Base-by-base conservation (phyloP, 1,140 invertebrate genomes). In the Vanessa tameamea region DNA sequence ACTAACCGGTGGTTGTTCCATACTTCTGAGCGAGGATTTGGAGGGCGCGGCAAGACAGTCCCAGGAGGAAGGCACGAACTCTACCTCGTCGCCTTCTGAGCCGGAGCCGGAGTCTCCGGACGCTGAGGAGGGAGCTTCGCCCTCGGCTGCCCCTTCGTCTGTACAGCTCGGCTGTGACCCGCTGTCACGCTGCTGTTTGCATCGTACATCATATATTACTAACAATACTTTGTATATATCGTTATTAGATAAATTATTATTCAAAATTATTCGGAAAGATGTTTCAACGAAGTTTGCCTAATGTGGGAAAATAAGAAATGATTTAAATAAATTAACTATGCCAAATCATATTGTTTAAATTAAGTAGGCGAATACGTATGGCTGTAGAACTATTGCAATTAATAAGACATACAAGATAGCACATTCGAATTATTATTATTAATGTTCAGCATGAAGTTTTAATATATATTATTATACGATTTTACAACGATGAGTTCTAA, bases 31-130 rank as follows among this genome's bases (percentile, higher is more conserved):
- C 23, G 94, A 93, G 14, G 94, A 94, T 86, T 94, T 94, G 16
- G 92, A 85, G 8, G 94, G 94, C 11, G 88, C 93, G 47, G 94
- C 94, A 69, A 91, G 89, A 81, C 93, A 94, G 85, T 95, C 94
- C 94, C 94, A 95, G 37, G 93, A 94, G 15, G 94, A 94, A 3
- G 94, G 94, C 66, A 94, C 92, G 85, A 94, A 95, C 81, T 94
- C 94, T 67, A 92, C 92, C 79, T 94, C 94, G 68, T 94, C 94
- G 61, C 94, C 94, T 70, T 94, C 94, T 6, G 88, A 90, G 55
- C 90, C 90, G 20, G 88, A 91, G 43, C 84, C 87, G 23, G 85
- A 87, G 63, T 81, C 83, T 11, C 70, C 82, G 37, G 84, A 82
- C 47, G 81, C 90, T 0, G 80, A 81, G 14, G 75, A 79, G 5